Evolutionary conservation across 1,140 invertebrate genomes (phyloP), one percentile per base, ranked within the genome.

Genomic region (Homarus americanus): DNA sequence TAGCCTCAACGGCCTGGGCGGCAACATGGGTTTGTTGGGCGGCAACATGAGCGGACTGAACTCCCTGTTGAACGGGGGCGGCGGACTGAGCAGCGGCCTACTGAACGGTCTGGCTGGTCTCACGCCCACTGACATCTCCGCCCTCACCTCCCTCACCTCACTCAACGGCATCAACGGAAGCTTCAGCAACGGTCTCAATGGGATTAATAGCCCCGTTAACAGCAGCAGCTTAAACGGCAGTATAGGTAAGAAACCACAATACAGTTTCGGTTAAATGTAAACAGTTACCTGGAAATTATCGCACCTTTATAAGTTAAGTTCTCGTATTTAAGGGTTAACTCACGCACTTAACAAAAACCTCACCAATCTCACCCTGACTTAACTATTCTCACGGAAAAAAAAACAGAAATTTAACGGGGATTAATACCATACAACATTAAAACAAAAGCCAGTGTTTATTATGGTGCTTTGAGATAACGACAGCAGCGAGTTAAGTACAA

Each of bases 241-340:
- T 83, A 90, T 90, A 41, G 87, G 87, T 90, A n/a, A 89, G 87
- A 4, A 58, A n/a, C n/a, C n/a, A n/a, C n/a, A n/a, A n/a, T n/a
- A n/a, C n/a, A n/a, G n/a, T n/a, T n/a, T n/a, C n/a, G n/a, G n/a
- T n/a, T n/a, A n/a, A n/a, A n/a, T n/a, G n/a, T n/a, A n/a, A n/a
- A n/a, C n/a, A n/a, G n/a, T n/a, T n/a, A n/a, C n/a, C n/a, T n/a
- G n/a, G n/a, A n/a, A n/a, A n/a, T n/a, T n/a, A n/a, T n/a, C n/a
- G n/a, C n/a, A n/a, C n/a, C n/a, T n/a, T n/a, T n/a, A n/a, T n/a
- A n/a, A n/a, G n/a, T n/a, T n/a, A n/a, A n/a, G n/a, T n/a, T n/a
- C n/a, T n/a, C n/a, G n/a, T n/a, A n/a, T n/a, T n/a, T n/a, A n/a
- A n/a, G n/a, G n/a, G n/a, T n/a, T n/a, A n/a, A n/a, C n/a, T n/a